Evolutionary conservation across 2,888 invertebrate species (phyloP), one percentile per base, ranked within the genome.

Genomic region (Cataglyphis rosenhaueri): DNA sequence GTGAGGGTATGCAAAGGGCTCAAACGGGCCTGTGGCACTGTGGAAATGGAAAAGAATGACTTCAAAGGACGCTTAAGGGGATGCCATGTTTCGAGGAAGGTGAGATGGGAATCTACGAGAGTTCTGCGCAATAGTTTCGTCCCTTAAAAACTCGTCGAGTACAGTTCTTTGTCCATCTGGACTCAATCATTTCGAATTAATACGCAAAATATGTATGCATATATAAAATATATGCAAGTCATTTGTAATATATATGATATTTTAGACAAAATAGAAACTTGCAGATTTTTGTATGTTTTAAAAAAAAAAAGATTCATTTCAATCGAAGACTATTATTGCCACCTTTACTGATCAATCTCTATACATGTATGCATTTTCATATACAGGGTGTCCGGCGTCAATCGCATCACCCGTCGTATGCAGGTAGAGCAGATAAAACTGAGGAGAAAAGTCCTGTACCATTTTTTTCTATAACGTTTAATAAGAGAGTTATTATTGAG

Each of bases 1-100:
- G 64, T 61, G 38, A 86, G 85, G 57, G 81, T 70, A 70, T 85
- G 83, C 62, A 61, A 82, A 81, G 38, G 73, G 48, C 83, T 85
- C 66, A 66, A 82, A 81, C 55, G 66, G 62, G 21, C 70, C 35
- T 38, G 78, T 75, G 78, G 48, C 64, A 35, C 59, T 25, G 48
- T 44, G 66, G 15, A 57, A 79, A 79, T 79, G 71, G 71, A 44
- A 70, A 79, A 70, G 78, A 70, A 79, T 70, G 78, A 79, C 78
- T 79, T 79, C 78, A 79, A 79, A 79, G 78, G 70, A 35, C 59
- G 59, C 59, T 79, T 59, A 61, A 78, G 78, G 44, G 78, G 44
- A 59, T 61, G 78, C 59, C 21, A 21, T 48, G 52, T 25, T 8
- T 29, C 59, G 78, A 79, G 70, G 78, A 79, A 79, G 78, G 71